Evolutionary conservation across 2,113 vertebrate species (phyloP), one percentile per base, ranked within the genome.

Genomic region (Spea bombifrons): DNA sequence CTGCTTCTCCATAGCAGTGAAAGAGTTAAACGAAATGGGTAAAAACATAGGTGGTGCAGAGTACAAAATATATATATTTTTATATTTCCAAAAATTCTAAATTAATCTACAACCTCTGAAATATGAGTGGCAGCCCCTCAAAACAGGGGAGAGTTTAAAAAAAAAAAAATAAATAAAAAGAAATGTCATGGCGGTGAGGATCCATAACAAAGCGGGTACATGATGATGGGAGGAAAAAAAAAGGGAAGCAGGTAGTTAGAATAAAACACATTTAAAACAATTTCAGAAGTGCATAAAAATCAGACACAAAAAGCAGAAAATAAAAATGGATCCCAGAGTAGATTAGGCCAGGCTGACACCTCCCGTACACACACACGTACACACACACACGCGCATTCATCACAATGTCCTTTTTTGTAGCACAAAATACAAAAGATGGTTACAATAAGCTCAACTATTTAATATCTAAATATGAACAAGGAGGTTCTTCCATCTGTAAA

Each of bases 41-140:
- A 73, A 79, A 30, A 73, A 70, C 59, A 79, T 49, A 48, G 86
- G 86, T 75, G 90, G 89, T 81, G 86, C 87, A 83, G 86, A 75
- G 86, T 93, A 93, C 90, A 94, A 94, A 94, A 94, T 89, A 92
- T 89, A 88, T 88, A 92, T 92, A 90, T 30, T 90, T 93, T 93
- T 93, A 91, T 92, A 91, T 90, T 91, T 89, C 83, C 84, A 91
- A 92, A 92, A 91, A 80, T 80, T 30, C 30, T 90, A 88, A 59
- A 73, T 47, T 43, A 43, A n/a, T 48, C 71, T 74, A 80, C 64
- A 50, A 46, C 12, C 71, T 67, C 50, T 74, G 64, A 80, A 80
- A 64, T 71, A 61, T 74, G 52, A 49, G 15, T 47, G 65, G 71
- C 65, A 53, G 71, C 52, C 53, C 64, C 71, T 50, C 45, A 61